phyloP scores from a whole-genome alignment of 1,140 invertebrate species.

The Dendrolimus punctatus region DNA sequence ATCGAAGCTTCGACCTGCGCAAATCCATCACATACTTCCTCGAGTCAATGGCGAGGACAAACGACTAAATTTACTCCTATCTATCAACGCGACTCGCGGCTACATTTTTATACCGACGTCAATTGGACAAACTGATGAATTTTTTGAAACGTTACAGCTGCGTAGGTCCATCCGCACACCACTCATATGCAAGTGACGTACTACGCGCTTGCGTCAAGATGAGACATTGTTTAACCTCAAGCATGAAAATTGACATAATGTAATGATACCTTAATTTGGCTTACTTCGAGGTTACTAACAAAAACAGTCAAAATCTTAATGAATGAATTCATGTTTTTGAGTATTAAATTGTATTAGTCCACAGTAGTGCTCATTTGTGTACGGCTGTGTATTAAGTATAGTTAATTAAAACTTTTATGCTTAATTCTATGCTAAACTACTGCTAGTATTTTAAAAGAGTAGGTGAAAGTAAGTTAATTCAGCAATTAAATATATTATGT shows the following conservation, averaged over 20 bases:
- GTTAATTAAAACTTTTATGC: too few species aligned
- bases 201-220: conserved; percentile 7
- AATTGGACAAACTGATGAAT: conserved; percentile 13
- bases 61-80: conserved; percentile 47
- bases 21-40: conserved; percentile 55
- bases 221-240: conserved; percentile 1
- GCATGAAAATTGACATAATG: not conserved
- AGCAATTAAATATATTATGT: too few species aligned
- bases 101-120: conserved; percentile 24
- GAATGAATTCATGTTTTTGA: too few species aligned
- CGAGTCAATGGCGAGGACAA: conserved; percentile 67
- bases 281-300: too few species aligned
- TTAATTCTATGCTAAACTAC: too few species aligned
- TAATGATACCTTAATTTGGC: too few species aligned
- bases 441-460: too few species aligned
- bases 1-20: conserved; percentile 47
- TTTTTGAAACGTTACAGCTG: conserved; percentile 15
- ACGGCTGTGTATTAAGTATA: too few species aligned
- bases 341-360: too few species aligned
- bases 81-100: conserved; percentile 23
- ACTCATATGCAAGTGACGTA: conserved; percentile 10
- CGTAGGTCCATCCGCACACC: conserved; percentile 18
- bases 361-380: too few species aligned
- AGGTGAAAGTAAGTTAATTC: too few species aligned
- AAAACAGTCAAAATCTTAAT: too few species aligned